Base-by-base conservation (phyloP, 1,140 invertebrate genomes). In the Papilio dardanus region DNA sequence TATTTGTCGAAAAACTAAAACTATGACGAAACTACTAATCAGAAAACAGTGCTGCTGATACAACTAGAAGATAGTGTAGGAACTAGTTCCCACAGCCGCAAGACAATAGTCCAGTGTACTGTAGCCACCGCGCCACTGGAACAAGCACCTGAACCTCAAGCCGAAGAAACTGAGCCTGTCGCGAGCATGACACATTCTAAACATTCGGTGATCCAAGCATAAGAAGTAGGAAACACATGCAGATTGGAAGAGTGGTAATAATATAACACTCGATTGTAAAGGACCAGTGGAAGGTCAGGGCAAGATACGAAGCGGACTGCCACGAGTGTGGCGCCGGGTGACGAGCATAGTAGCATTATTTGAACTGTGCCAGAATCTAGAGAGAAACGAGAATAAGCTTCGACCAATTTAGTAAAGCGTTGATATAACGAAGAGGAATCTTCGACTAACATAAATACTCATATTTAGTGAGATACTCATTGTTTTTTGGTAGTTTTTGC, bases 71-170 rank as follows among this genome's bases (percentile, higher is more conserved):
- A 35, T n/a, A 10, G 30, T 35, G 31, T 35, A 2, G 35, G 10
- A 37, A 10, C 12, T 37, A 37, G 10, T 37, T 37, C 10, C 35
- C 35, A 37, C 10, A 37, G 3, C 35, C 14, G 40, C 68, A 73
- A 35, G 4, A 54, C 30, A 54, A 46, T 46, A 42, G n/a, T n/a
- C n/a, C n/a, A n/a, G n/a, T 21, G 21, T 28, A 28, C 31, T 24
- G 28, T 73, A 73, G 46, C 46, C 10, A 73, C 46, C 71, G 50
- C 30, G 71, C n/a, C 35, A 33, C 71, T 77, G 62, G 69, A 83
- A 81, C 83, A 79, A 77, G 76, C 80, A 81, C 83, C 81, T 69
- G 83, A 69, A 83, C 81, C 83, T 71, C 31, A 83, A 83, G 81
- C 81, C 33, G n/a, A 31, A 58, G 14, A 24, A 71, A 42, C 68